Evolutionary conservation across 1,140 invertebrate genomes (phyloP).

Genomic region (Asobara japonica): DNA sequence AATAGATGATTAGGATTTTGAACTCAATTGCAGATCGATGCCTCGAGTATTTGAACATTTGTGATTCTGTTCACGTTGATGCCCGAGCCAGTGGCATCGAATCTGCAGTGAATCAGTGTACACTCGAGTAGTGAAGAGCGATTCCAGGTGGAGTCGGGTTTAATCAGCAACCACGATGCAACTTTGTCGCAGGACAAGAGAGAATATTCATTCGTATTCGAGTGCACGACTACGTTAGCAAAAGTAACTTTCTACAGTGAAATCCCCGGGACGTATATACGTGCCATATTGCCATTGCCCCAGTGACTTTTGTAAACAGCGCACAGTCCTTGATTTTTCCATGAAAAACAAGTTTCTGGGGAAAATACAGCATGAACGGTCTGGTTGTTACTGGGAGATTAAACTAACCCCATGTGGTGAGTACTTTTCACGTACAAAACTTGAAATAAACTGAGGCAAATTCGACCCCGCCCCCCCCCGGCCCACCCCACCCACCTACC

Average conservation of each 20-base stretch:
- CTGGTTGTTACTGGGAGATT: not conserved
- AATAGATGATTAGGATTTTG: too few relatives aligned
- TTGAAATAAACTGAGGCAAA: not conserved
- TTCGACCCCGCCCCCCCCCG: not conserved
- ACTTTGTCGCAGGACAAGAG: conserved; percentile 24
- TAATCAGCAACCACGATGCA: conserved; percentile 34
- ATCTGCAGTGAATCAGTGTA: not conserved
- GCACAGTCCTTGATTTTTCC: conserved; percentile 23
- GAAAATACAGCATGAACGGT: not conserved
- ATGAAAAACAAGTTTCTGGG: conserved; percentile 4
- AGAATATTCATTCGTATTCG: conserved; percentile 26
- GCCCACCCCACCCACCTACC: not conserved
- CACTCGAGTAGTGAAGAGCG: not conserved
- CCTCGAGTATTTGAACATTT: not conserved
- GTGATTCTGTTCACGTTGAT: conserved; percentile 3
- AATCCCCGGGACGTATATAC: not conserved
- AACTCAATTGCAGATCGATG: not conserved
- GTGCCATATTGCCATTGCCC: conserved; percentile 15
- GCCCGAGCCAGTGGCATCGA: not conserved
- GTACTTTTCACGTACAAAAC: not conserved
- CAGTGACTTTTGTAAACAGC: conserved; percentile 28
- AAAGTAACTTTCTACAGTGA: conserved; percentile 7
- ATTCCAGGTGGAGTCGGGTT: conserved; percentile 13
- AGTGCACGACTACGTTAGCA: not conserved
- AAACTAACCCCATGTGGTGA: not conserved